Evolutionary conservation across 2,113 vertebrate species (phyloP), one percentile per base, ranked within the genome.

Genomic region (Triplophysa rosa): DNA sequence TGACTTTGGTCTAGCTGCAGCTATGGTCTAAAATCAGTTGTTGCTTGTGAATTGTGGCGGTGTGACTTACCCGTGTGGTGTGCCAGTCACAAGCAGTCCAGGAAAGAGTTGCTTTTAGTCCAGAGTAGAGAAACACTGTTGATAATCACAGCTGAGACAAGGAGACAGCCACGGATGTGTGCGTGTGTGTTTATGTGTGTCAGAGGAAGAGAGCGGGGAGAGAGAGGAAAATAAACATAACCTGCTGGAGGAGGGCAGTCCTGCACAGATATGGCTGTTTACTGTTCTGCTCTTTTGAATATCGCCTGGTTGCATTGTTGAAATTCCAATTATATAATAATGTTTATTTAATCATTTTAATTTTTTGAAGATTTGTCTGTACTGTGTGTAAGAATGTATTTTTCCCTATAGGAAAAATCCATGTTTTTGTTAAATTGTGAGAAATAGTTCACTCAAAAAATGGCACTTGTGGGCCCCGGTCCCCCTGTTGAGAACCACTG

Each of bases 121-220:
- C 33, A 40, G 45, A 58, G 37, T 47, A 80, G 67, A 73, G 62
- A 62, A 58, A 63, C 77, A 65, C 21, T 40, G 40, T 37, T 47
- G 29, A 77, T 75, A 49, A 67, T 80, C 59, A 37, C 63, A 73
- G 67, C 42, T 66, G 13, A 40, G 40, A 23, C 21, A 29, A 63
- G 71, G 45, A 59, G 58, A 74, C 37, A 8, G 37, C 37, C 56
- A 69, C 9, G 77, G 62, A 49, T 47, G 61, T 42, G 14, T 33
- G 56, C 81, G 56, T 67, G 49, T 47, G 37, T 52, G 45, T 62
- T 54, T 56, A 26, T 71, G 56, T 64, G 21, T 37, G 49, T 10
- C 33, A 45, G 26, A 67, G 54, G 19, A 47, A 33, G 29, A 52
- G 42, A 67, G 54, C 40, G 49, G 19, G 40, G 67, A 61, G 21